These are phyloP conservation scores for Chrysaora quinquecirrha DNA, from an alignment of 30 jellyfish, hydroid and myxozoan species.

Conservation along the genomic window DNA sequence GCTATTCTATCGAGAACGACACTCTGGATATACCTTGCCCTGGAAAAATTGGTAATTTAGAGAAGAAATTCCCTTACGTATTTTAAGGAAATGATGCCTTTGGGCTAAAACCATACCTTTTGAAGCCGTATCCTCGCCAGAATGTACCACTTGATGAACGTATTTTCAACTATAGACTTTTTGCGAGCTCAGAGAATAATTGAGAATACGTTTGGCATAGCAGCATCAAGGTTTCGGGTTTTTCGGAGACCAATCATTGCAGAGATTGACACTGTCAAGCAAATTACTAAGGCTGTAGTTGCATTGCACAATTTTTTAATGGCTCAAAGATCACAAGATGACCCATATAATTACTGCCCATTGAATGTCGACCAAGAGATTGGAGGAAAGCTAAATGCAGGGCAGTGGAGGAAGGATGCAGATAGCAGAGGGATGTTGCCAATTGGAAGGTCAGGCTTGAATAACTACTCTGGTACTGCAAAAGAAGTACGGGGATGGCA, in stretches of 20 bases:
- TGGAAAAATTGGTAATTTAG: conserved; percentile 34
- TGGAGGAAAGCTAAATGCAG: not conserved
- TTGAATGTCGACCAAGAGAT: not conserved
- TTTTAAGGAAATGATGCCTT: conserved; percentile 75
- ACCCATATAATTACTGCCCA: conserved; percentile 34
- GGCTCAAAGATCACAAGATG: conserved; percentile 12
- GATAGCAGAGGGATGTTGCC: not conserved
- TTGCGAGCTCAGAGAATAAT: conserved; percentile 54
- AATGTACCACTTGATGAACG: conserved; percentile 41
- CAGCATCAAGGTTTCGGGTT: conserved; percentile 53
- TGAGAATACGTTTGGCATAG: conserved; percentile 81
- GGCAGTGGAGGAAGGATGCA: not conserved
- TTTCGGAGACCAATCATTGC: conserved; percentile 72
- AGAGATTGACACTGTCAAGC: conserved; percentile 36
- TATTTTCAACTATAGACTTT: conserved; percentile 54
- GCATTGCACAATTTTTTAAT: conserved; percentile 62
- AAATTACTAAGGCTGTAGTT: conserved; percentile 75
- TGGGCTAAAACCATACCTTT: conserved; percentile 51
- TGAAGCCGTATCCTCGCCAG: conserved; percentile 67
- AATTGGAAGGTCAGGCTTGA: not conserved
- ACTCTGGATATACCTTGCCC: conserved; percentile 35
- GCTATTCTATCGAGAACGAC: conserved; percentile 48
- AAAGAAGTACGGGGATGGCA: not conserved
- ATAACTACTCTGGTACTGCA: no score
- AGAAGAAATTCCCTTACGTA: conserved; percentile 47